A percentile compares a stretch with the other conserved stretches of the same genome.
These are phyloP conservation scores for Torymus auratus DNA, from an alignment of 2,888 invertebrate species.

Conservation along the genomic window DNA sequence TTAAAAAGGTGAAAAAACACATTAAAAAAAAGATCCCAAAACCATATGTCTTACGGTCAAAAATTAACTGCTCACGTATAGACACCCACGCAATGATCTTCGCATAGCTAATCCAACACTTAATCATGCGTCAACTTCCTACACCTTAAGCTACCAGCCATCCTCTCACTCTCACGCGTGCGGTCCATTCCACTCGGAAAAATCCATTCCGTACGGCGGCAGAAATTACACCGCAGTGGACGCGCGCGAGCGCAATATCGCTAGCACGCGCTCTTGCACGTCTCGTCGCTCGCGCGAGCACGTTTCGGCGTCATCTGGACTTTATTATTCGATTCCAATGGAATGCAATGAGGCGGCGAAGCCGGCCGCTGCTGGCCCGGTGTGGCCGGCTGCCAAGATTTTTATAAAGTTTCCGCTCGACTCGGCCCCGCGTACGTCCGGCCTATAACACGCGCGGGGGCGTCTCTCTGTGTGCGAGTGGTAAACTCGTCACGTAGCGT, in stretches of 20 bases:
- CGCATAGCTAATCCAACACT: too few species aligned
- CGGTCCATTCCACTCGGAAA: too few species aligned
- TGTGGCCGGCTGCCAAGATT: constrained; percentile 46
- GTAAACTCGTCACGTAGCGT: constrained; percentile 50
- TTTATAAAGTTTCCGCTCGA: constrained; percentile 43
- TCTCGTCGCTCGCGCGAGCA: background rate
- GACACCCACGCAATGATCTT: too few species aligned
- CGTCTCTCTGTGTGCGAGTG: background rate
- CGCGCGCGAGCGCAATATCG: background rate
- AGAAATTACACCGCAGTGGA: too few species aligned
- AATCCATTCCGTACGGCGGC: too few species aligned
- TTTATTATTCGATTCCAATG: constrained; percentile 57
- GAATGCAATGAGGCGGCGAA: constrained; percentile 47
- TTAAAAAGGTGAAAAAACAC: too few species aligned
- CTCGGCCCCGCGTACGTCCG: constrained; percentile 3
- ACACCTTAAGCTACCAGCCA: too few species aligned
- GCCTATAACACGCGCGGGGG: background rate
- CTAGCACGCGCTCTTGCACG: background rate
- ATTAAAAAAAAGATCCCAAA: too few species aligned
- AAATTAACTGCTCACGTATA: too few species aligned
- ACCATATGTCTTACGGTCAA: too few species aligned
- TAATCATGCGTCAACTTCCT: too few species aligned
- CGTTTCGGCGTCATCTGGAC: constrained; percentile 52
- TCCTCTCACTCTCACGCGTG: too few species aligned
- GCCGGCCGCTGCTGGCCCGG: background rate